Base-by-base conservation (phyloP, 2,113 vertebrate genomes). In the Poecilia latipinna region DNA sequence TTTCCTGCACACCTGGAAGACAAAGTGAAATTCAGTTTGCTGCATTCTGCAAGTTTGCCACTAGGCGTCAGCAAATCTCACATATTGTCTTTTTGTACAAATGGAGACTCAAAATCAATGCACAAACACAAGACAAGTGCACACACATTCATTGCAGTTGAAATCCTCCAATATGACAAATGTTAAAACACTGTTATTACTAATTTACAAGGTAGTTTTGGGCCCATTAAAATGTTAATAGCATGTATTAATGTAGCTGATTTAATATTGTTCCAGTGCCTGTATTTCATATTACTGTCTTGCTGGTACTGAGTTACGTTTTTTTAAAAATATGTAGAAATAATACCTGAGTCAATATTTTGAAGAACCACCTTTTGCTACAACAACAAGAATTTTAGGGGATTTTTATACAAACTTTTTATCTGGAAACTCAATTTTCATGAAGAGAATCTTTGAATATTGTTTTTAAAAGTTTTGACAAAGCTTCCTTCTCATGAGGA, bases 11-110 rank as follows among this genome's bases (percentile, higher is more conserved):
- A 17, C 33, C 3, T 3, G 4, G 3, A 48, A 8, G 28, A 7
- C 10, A 19, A 62, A 17, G 39, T 4, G 13, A 44, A 19, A 48
- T 48, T 63, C 29, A 64, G 19, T 24, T 48, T 24, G 61, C 8
- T 72, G 70, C 28, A 63, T n/a, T 63, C 37, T 63, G 28, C 2
- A 63, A n/a, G 1, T 48, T 72, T 5, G 44, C 39, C 70, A 72
- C 61, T 48, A 32, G 37, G 29, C n/a, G 61, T 29, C 28, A 31
- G 12, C 26, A 63, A 32, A 48, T n/a, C 29, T 4, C 32, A 12
- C 13, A 39, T 15, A 13, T 29, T 32, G 35, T 60, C 35, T 12
- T 26, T 62, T 44, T 13, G 31, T 37, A 32, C 11, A 26, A 51
- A 2, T 3, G 1, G 0, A 39, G n/a, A 8, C 10, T 35, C 19